Conservation (phyloP, 1,140 invertebrate genomes). For the Ylistrum balloti region DNA sequence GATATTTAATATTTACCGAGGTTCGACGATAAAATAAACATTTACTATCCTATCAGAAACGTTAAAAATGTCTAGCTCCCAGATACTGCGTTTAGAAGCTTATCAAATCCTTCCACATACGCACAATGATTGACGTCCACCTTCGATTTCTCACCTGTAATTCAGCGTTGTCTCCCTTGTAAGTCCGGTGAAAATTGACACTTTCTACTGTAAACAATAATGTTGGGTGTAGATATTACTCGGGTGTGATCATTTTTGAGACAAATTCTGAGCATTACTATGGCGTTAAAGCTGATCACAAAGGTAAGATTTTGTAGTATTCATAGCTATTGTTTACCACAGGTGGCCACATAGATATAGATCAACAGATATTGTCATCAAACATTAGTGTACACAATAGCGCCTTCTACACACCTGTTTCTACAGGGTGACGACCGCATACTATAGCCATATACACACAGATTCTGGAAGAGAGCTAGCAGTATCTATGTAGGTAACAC, state of each 20-base stretch:
- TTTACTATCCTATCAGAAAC: too few relatives aligned
- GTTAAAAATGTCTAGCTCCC: too few relatives aligned
- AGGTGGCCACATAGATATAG: background rate
- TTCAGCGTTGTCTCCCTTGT: background rate
- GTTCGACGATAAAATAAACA: too few relatives aligned
- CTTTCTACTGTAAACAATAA: constrained; percentile 3
- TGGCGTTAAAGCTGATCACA: constrained; percentile 13
- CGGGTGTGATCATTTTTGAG: too few relatives aligned
- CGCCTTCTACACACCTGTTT: background rate
- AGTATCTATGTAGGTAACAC: background rate
- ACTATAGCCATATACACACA: background rate
- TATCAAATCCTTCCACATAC: too few relatives aligned
- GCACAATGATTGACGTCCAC: background rate
- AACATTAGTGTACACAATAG: background rate
- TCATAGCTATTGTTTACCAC: background rate
- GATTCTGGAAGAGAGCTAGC: background rate
- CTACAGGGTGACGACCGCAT: too few relatives aligned
- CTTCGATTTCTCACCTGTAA: background rate
- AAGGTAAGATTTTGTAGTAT: background rate
- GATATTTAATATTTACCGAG: too few relatives aligned
- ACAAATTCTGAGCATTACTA: background rate
- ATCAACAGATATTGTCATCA: background rate
- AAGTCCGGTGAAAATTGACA: background rate
- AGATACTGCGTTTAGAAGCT: too few relatives aligned
- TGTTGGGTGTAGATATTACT: background rate